These are phyloP conservation scores for Stictonetta naevosa DNA, from an alignment of 2,113 vertebrate genomes.

Conservation along the genomic window DNA sequence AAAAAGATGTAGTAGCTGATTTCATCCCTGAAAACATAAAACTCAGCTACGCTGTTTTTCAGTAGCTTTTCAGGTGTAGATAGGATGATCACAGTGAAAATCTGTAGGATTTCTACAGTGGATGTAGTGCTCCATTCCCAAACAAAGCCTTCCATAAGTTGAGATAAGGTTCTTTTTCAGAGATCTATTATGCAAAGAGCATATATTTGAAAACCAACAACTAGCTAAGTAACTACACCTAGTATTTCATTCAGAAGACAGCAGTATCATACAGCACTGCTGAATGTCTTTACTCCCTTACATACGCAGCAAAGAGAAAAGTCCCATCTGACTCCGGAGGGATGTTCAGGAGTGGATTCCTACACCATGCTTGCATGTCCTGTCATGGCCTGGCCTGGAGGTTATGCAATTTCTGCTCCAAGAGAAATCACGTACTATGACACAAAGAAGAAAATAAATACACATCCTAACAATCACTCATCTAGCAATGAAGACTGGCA, in stretches of 20 bases:
- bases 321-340: background rate
- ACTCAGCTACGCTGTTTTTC: background rate
- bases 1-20: background rate
- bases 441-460: background rate
- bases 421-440: background rate
- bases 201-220: background rate
- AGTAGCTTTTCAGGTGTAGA: background rate
- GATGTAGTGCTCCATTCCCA: background rate
- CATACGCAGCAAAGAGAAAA: rapidly evolving
- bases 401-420: background rate
- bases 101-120: background rate
- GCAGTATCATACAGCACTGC: background rate
- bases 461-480: background rate
- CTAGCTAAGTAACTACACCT: background rate
- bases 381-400: background rate
- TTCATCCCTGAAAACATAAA: background rate
- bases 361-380: background rate
- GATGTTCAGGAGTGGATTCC: background rate
- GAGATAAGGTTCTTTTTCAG: background rate
- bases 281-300: background rate
- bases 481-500: background rate
- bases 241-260: background rate
- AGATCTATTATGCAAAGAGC: background rate
- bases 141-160: background rate
- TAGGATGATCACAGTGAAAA: background rate